A percentile compares a stretch with the other conserved stretches of the same genome.
Evolutionary conservation across 1,140 invertebrate genomes (phyloP).

Genomic region (Andrena cerasifolii): DNA sequence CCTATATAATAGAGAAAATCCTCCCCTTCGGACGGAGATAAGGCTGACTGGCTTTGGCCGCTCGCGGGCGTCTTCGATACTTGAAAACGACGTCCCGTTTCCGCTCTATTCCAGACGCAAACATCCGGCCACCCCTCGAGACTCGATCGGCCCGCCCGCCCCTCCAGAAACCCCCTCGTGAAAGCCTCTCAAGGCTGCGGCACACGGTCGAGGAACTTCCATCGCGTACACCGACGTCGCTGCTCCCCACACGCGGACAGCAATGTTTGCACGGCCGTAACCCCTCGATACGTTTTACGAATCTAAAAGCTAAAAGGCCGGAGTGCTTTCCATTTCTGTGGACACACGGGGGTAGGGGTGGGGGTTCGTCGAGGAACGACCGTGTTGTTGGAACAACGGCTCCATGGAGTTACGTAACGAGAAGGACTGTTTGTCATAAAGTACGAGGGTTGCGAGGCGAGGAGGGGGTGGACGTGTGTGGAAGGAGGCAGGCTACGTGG

Average conservation of each 20-base stretch:
- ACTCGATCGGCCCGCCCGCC: slow-evolving; percentile 37
- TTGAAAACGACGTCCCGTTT: slow-evolving; percentile 43
- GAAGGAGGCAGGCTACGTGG: not conserved
- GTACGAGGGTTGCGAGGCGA: not conserved
- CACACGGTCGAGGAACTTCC: slow-evolving; percentile 9
- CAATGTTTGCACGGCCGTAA: slow-evolving; percentile 10
- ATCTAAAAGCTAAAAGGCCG: slow-evolving; percentile 4
- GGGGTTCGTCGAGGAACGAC: not conserved
- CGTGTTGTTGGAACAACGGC: not conserved
- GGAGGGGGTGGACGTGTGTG: not conserved
- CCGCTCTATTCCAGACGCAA: slow-evolving; percentile 46
- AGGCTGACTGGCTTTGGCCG: slow-evolving; percentile 20
- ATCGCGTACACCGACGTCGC: not conserved
- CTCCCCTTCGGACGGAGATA: slow-evolving; percentile 43
- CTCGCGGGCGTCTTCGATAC: slow-evolving; percentile 44
- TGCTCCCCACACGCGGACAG: not conserved
- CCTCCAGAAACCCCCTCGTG: slow-evolving; percentile 1
- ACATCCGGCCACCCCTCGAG: slow-evolving; percentile 41
- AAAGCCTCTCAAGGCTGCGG: slow-evolving; percentile 30
- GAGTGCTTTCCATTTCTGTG: not conserved
- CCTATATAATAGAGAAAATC: slow-evolving; percentile 62
- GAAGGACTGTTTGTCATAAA: not conserved
- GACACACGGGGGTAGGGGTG: too few species aligned
- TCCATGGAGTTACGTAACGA: not conserved
- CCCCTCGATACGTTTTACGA: slow-evolving; percentile 13